Conservation (phyloP, 2,113 vertebrate species). For the Mungos mungo region DNA sequence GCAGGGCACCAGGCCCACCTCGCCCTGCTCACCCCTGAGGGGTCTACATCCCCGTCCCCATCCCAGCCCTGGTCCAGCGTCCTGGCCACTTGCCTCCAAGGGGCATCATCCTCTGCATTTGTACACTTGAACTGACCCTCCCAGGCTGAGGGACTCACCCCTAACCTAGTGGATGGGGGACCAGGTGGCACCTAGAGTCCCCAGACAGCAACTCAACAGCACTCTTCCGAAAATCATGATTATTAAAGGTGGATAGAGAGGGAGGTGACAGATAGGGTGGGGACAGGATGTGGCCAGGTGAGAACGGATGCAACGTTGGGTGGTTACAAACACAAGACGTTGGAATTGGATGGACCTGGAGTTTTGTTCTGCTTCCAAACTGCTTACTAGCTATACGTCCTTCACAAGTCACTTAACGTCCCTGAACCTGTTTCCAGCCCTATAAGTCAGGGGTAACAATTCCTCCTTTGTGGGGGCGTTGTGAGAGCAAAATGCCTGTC, state of each 20-base stretch:
- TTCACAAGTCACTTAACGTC: neutral
- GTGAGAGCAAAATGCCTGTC: neutral
- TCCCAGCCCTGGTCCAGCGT: neutral
- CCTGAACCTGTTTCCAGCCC: neutral
- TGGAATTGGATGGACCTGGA: neutral
- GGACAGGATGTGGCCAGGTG: neutral
- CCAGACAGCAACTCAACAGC: neutral
- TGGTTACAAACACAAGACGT: neutral
- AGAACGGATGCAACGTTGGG: neutral
- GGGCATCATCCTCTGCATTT: neutral
- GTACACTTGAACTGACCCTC: neutral
- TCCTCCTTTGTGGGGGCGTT: neutral
- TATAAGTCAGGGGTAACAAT: neutral
- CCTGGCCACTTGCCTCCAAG: neutral
- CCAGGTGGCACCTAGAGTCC: neutral
- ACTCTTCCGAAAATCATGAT: neutral
- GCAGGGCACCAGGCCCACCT: neutral
- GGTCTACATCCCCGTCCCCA: neutral
- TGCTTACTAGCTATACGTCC: neutral
- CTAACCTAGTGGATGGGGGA: neutral
- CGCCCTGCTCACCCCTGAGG: neutral
- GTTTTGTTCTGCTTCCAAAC: neutral
- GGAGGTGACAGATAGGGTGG: neutral
- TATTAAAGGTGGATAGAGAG: neutral
- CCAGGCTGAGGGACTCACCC: neutral